Conservation (phyloP, 2,888 invertebrate genomes). For the Stratiomys singularior region DNA sequence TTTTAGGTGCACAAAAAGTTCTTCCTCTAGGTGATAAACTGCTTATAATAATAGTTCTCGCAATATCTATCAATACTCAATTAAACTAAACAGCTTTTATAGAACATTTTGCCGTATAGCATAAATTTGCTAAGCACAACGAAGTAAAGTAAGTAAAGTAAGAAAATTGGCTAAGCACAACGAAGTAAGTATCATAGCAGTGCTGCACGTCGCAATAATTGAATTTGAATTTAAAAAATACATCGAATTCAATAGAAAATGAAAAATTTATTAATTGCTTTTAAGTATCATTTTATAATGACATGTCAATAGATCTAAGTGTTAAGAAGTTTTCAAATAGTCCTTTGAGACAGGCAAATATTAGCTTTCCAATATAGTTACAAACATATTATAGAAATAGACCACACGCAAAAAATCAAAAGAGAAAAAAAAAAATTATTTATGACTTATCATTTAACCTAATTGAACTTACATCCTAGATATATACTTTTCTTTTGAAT, state of each 20-base stretch:
- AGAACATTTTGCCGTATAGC: no score
- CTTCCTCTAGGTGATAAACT: no score
- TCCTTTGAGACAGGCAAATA: background rate
- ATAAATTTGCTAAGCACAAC: no score
- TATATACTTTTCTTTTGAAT: background rate
- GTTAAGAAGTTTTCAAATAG: background rate
- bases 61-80: no score
- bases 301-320: background rate
- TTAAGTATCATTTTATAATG: slow-evolving; percentile 13
- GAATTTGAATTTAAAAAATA: no score
- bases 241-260: slow-evolving; percentile 5
- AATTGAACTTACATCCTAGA: slow-evolving; percentile 1
- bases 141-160: no score
- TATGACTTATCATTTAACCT: slow-evolving; percentile 11
- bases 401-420: background rate
- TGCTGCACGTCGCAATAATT: no score
- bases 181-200: no score
- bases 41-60: no score
- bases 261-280: slow-evolving; percentile 18
- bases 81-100: no score
- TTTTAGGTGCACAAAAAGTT: no score
- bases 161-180: no score
- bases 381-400: background rate
- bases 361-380: background rate
- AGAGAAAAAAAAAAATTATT: background rate